phyloP scores from a whole-genome alignment of 2,797 vertebrate species.

The Esox lucius region DNA sequence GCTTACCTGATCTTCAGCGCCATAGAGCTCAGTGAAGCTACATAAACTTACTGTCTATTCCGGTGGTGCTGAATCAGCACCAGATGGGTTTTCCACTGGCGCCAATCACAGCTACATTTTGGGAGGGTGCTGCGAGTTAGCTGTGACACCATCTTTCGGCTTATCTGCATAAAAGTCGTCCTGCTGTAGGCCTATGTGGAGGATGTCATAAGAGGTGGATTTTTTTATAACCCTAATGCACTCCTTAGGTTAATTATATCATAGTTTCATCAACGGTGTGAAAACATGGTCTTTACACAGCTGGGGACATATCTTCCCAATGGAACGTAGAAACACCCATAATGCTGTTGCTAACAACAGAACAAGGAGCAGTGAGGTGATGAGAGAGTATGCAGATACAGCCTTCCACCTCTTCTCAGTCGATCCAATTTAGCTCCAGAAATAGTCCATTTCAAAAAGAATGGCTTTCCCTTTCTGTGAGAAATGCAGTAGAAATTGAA shows the following conservation, averaged over 20 bases:
- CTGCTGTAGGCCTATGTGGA: neutral
- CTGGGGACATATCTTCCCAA: neutral
- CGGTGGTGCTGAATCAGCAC: neutral
- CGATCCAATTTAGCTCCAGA: neutral
- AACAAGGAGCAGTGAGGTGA: neutral
- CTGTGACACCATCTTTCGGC: neutral
- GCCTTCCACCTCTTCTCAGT: neutral
- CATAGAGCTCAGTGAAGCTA: neutral
- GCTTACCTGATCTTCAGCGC: no score
- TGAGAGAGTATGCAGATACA: constrained; percentile 1
- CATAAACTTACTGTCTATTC: neutral
- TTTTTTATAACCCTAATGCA: neutral
- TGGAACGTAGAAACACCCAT: neutral
- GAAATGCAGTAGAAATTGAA: constrained; percentile 2
- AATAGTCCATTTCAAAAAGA: constrained; percentile 1
- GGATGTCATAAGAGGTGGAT: neutral
- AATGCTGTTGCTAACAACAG: neutral
- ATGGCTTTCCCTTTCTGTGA: neutral
- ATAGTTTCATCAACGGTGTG: neutral
- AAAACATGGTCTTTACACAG: neutral
- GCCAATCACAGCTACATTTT: neutral
- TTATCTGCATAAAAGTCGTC: neutral
- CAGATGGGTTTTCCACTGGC: neutral
- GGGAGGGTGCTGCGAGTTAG: neutral
- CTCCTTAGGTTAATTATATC: neutral